Conservation (phyloP, 1,140 invertebrate species). For the Amyelois transitella region DNA sequence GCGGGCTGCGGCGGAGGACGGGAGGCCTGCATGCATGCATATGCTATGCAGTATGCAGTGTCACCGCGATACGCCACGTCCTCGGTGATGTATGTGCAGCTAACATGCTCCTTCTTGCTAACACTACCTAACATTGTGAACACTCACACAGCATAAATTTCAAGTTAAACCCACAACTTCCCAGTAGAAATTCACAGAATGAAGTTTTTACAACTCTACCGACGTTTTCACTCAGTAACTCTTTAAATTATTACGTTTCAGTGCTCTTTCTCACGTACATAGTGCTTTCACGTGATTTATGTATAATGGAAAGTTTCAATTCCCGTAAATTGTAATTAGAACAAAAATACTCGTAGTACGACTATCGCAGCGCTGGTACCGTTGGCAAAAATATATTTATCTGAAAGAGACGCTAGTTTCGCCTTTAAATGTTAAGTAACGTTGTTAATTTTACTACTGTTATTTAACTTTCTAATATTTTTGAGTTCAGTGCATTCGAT, state of each 20-base stretch:
- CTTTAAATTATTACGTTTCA: conserved; percentile 54
- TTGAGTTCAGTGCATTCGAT: background rate
- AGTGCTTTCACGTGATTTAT: conserved; percentile 28
- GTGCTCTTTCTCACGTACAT: conserved; percentile 25
- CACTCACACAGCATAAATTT: conserved; percentile 61
- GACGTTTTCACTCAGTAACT: conserved; percentile 43
- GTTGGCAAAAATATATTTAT: background rate
- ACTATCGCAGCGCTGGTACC: background rate
- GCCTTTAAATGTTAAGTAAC: background rate
- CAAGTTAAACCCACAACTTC: conserved; percentile 57
- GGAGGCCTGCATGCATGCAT: conserved; percentile 27
- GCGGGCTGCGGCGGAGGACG: background rate
- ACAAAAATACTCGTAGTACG: conserved; percentile 1
- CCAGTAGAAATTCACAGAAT: conserved; percentile 54
- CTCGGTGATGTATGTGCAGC: conserved; percentile 56
- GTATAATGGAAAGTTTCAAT: conserved; percentile 17
- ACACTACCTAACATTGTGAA: conserved; percentile 53
- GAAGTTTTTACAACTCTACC: conserved; percentile 56
- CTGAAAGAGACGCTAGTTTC: too few relatives aligned
- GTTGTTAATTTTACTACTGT: background rate
- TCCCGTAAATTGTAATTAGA: conserved; percentile 16
- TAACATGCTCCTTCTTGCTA: conserved; percentile 59
- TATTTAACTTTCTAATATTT: background rate
- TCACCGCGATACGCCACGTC: conserved; percentile 57
- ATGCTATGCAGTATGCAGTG: conserved; percentile 34